Evolutionary conservation across 2,888 invertebrate genomes (phyloP), one percentile per base, ranked within the genome.

Genomic region (Brachyptera risi): DNA sequence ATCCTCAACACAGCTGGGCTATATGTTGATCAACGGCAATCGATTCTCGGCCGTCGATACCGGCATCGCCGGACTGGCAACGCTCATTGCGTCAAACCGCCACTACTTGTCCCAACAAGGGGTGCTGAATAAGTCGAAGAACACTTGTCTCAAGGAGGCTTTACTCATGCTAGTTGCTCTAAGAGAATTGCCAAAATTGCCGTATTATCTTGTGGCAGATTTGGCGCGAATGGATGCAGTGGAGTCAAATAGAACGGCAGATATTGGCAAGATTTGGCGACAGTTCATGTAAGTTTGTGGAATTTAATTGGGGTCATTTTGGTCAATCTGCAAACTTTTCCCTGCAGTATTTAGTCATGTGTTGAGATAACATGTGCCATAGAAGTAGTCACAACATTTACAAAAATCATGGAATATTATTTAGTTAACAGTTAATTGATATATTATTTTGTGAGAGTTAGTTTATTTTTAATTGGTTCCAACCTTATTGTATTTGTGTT

Each of bases 181-280:
- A 57, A 74, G 78, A 67, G 76, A 81, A 69, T 72, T 83, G 58
- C 83, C 83, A 1, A 80, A 80, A 68, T 72, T 83, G 51, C 79
- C 82, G 63, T 83, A 78, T 70, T 82, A 81, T 69, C 71, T 80
- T 65, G 76, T 80, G 27, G 80, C 77, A 11, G 83, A 83, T 63
- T 77, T 78, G 69, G 83, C 81, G 80, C 75, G 83, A 61, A 68
- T 82, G 42, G 75, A 79, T 67, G 73, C 77, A 58, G 68, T 80
- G 60, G 74, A 69, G 71, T 76, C 76, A 58, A 71, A 72, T 65
- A 74, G 75, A 65, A 73, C 76, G 26, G 71, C 74, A 42, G 65
- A 74, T 13, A 72, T 75, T 67, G 72, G 74, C 59, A 72, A 71
- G 7, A 72, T 65, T 27, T 81, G 80, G 73, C 82, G 82, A 81